These are phyloP conservation scores for Apoda limacodes DNA, from an alignment of 2,888 invertebrate species.

Conservation along the genomic window DNA sequence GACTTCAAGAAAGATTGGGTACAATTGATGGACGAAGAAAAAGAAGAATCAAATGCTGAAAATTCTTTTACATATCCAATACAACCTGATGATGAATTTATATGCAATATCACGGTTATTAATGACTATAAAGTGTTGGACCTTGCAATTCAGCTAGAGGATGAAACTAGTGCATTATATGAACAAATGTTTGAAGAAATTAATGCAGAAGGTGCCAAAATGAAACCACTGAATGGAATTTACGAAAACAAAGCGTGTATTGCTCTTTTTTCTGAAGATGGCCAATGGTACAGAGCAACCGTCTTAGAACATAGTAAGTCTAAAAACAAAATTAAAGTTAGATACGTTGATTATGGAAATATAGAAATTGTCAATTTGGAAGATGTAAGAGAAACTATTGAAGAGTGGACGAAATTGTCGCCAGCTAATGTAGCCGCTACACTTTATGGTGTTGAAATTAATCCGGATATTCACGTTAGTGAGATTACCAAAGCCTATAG, in stretches of 20 bases:
- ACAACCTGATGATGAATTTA: constrained; percentile 29
- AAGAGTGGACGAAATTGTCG: constrained; percentile 60
- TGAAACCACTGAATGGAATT: constrained; percentile 51
- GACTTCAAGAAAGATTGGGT: constrained; percentile 40
- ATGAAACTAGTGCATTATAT: constrained; percentile 51
- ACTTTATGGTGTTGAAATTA: constrained; percentile 43
- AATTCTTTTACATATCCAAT: constrained; percentile 31
- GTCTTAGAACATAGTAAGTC: constrained; percentile 62
- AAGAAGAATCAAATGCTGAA: constrained; percentile 18
- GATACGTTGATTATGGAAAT: constrained; percentile 84
- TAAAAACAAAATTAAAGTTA: constrained; percentile 64
- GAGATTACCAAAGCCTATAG: constrained; percentile 33
- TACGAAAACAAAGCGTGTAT: constrained; percentile 71
- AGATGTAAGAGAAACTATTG: constrained; percentile 58
- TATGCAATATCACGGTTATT: constrained; percentile 41
- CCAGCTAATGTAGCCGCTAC: constrained; percentile 61
- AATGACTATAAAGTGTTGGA: constrained; percentile 36
- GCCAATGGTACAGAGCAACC: constrained; percentile 78
- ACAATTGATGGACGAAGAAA: constrained; percentile 36
- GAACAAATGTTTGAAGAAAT: constrained; percentile 59
- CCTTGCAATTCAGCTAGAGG: constrained; percentile 41
- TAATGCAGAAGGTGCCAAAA: constrained; percentile 43
- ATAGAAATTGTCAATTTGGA: constrained; percentile 56
- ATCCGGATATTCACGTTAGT: constrained; percentile 36
- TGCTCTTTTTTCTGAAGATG: constrained; percentile 71